phyloP scores from a whole-genome alignment of 2,888 invertebrate species.

The Ecdyonurus torrentis region DNA sequence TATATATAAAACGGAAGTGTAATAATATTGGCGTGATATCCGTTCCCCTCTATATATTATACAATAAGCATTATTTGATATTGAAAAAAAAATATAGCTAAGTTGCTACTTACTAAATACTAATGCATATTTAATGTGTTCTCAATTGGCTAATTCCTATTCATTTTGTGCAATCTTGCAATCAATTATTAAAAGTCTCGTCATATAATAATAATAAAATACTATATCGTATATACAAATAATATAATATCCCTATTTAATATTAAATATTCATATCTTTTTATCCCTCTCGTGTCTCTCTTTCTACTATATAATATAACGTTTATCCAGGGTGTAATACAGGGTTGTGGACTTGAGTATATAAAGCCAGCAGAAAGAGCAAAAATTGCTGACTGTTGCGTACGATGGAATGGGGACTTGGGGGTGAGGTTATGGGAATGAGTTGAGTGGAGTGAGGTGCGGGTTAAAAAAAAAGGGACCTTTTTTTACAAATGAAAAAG shows the following conservation, averaged over 20 bases:
- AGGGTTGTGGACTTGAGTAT: too few species aligned
- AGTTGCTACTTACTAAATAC: conserved; percentile 17
- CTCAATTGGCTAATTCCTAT: conserved; percentile 28
- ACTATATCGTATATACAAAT: too few species aligned
- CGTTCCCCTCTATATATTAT: conserved; percentile 25
- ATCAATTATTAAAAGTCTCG: background rate
- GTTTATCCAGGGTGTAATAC: too few species aligned
- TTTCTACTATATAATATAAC: background rate
- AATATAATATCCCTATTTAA: background rate
- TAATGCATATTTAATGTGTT: conserved; percentile 28
- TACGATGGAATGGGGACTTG: conserved; percentile 1
- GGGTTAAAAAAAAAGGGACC: conserved; percentile 4
- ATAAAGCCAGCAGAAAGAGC: conserved; percentile 1
- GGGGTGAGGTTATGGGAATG: conserved; percentile 3
- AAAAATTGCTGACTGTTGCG: conserved; percentile 13
- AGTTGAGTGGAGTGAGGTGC: background rate
- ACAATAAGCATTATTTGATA: conserved; percentile 13
- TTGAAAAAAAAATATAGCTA: background rate
- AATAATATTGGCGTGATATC: conserved; percentile 17
- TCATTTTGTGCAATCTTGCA: conserved; percentile 22
- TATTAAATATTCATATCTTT: background rate
- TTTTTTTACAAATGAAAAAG: conserved; percentile 6
- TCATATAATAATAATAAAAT: conserved; percentile 9
- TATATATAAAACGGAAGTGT: background rate
- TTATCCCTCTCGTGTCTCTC: background rate